Percentiles rank a stretch among this genome's conserved stretches.
Conservation (phyloP, 2,888 invertebrate genomes). For the Brachyptera putata region DNA sequence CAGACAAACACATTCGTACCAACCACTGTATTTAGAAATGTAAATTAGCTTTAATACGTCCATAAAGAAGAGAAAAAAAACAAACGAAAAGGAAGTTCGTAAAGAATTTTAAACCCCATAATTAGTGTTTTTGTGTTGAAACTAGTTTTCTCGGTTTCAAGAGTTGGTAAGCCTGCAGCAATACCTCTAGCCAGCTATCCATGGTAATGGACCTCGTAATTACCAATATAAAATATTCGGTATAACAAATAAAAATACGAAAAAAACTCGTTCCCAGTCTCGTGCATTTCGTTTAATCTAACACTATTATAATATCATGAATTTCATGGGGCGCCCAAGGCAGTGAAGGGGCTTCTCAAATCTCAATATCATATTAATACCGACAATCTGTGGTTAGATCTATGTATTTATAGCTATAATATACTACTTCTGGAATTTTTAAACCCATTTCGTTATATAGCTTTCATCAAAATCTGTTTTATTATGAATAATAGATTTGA, state of each 20-base stretch:
- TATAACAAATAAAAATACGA: not conserved
- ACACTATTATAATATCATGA: not conserved
- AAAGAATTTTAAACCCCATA: not conserved
- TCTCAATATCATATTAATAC: not conserved
- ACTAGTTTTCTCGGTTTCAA: not conserved
- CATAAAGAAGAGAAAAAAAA: not conserved
- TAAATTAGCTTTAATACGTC: slow-evolving; percentile 6
- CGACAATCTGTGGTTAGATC: slow-evolving; percentile 4
- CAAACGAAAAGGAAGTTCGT: not conserved
- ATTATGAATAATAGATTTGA: not conserved
- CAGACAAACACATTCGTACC: not conserved
- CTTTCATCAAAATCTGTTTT: not conserved
- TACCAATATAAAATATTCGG: slow-evolving; percentile 5
- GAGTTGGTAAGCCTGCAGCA: not conserved
- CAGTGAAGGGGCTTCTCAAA: not conserved
- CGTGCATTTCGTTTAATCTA: not conserved
- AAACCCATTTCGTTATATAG: not conserved
- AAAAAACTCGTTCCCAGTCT: slow-evolving; percentile 2
- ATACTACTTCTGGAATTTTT: not conserved
- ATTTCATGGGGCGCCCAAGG: not conserved
- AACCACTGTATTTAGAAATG: not conserved
- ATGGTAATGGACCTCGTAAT: slow-evolving; percentile 1
- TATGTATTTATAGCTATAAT: slow-evolving; percentile 1
- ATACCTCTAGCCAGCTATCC: not conserved
- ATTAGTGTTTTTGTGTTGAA: slow-evolving; percentile 8